Base-by-base conservation (phyloP, 2,797 vertebrate species). In the Huso huso region DNA sequence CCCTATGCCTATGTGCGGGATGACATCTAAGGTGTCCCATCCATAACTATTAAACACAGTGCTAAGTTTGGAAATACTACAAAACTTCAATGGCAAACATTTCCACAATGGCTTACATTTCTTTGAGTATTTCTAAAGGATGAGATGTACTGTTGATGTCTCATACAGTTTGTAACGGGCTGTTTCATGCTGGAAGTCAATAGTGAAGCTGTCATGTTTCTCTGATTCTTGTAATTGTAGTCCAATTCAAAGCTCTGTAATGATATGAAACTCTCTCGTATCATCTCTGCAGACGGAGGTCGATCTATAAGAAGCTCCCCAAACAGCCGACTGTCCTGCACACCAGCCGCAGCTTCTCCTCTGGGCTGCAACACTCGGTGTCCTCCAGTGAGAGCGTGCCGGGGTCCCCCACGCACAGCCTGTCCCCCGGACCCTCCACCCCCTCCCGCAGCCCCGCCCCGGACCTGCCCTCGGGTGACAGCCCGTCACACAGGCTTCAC, bases 341-440 rank as follows among this genome's bases (percentile, higher is more conserved):
- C 79, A 91, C 91, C 78, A 98, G 95, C 78, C 94, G 93, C 55
- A 97, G 95, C 81, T 96, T 96, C 83, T 95, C 94, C 6, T 98
- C 95, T 0, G 95, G 94, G 2, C 94, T 97, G 72, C 94, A 98
- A 63, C 94, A 97, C 81, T 97, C 95, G 0, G 89, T 97, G 71
- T 98, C 96, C 1, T 97, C 95, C 70, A 94, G 94, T 0, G 97
- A 99, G 81, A 99, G 96, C 82, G 91, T 96, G 50, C 94, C 96
- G 0, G 97, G 95, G 51, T 98, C 96, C 1, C 96, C 96, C 10
- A 97, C 96, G 0, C 95, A 96, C 89, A 96, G 95, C 81, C 87
- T 95, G 15, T 96, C 95, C 6, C 93, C 96, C 0, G 94, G 94
- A 0, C 93, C 95, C 4, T 78, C 92, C 0, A 92, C 93, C 0